Evolutionary conservation across 2,113 vertebrate species (phyloP), one percentile per base, ranked within the genome.

Genomic region (Lasiurus cinereus): DNA sequence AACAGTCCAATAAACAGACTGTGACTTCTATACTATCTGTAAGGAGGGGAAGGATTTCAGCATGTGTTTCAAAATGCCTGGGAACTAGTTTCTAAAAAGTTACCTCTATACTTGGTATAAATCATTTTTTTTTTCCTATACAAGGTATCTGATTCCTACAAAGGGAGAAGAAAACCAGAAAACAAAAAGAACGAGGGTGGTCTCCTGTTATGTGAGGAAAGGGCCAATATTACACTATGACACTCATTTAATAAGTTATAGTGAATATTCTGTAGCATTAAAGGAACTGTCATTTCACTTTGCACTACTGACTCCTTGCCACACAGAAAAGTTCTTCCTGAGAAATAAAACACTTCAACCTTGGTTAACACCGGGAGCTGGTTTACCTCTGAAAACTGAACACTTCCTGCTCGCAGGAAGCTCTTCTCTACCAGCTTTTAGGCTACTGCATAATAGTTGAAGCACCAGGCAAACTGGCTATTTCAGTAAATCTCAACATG

Each of bases 321-420:
- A 95, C 29, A 36, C 64, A 96, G 84, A 73, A 94, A 69, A 97
- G 89, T 46, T 92, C 95, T 90, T 94, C 82, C 92, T 95, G 95
- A 95, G 87, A 96, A 97, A 96, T 96, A 43, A 74, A 88, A 96
- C 96, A 52, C 50, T 73, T 95, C 78, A 89, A 83, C 90, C 96
- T 56, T 70, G 31, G 0, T 82, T 82, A 85, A 97, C 87, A 92
- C 66, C 96, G 39, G 67, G 86, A 91, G 80, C 79, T 92, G 19
- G 0, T 16, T 76, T 70, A 56, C 66, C 62, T 86, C 77, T 48
- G 80, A 48, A 29, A 90, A 43, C 0, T 79, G 43, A 96, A 92
- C 76, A 90, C 56, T 56, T 76, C 94, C 22, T 88, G 86, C 52
- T 90, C 73, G 88, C 79, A 95, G 78, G 46, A 93, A 85, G 36